Evolutionary conservation across 2,888 invertebrate species (phyloP).

Genomic region (Silvanus unidentatus): DNA sequence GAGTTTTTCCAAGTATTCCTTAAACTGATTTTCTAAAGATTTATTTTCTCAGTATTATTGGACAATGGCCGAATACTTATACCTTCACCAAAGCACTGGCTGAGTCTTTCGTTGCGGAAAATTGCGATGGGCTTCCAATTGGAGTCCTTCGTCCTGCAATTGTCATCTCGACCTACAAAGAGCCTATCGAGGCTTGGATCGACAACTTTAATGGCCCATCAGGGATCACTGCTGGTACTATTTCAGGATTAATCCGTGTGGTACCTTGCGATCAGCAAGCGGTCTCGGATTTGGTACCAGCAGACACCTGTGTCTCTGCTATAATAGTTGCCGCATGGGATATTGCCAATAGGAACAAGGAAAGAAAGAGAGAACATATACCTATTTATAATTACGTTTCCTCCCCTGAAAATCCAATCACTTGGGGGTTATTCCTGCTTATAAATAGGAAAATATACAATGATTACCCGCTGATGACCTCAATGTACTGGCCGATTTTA

Average conservation of each 20-base stretch:
- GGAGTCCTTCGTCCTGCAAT: constrained; percentile 79
- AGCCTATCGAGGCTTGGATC: constrained; percentile 54
- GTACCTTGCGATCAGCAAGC: constrained; percentile 49
- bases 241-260: constrained; percentile 54
- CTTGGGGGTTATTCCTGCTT: constrained; percentile 66
- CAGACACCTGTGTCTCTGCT: constrained; percentile 57
- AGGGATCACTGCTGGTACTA: constrained; percentile 47
- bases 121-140: constrained; percentile 59
- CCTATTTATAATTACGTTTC: constrained; percentile 84
- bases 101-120: constrained; percentile 60
- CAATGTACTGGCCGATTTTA: constrained; percentile 48
- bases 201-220: constrained; percentile 64
- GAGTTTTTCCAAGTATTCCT: too few relatives aligned
- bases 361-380: constrained; percentile 19
- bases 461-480: constrained; percentile 49
- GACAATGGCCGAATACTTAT: constrained; percentile 77
- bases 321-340: constrained; percentile 56
- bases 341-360: constrained; percentile 13
- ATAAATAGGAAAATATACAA: constrained; percentile 50
- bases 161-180: constrained; percentile 44
- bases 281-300: constrained; percentile 60
- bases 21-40: too few relatives aligned
- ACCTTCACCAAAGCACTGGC: constrained; percentile 81
- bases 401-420: constrained; percentile 69
- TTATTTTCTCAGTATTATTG: constrained; percentile 55